phyloP scores from a whole-genome alignment of 2,113 vertebrate species.

The Octodon degus region DNA sequence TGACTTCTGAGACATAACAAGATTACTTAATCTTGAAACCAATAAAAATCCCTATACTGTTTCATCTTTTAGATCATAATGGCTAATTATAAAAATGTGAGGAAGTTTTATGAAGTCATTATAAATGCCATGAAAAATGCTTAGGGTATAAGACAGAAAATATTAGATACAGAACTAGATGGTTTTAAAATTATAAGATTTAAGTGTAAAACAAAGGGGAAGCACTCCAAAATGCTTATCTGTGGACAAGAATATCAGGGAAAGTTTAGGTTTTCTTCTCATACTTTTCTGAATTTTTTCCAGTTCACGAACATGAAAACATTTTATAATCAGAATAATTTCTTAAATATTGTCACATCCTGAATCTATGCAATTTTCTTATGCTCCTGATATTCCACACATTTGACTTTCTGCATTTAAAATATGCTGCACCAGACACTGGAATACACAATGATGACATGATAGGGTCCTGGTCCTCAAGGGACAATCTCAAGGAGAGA shows the following conservation, averaged over 20 bases:
- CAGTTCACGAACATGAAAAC: conserved; percentile 4
- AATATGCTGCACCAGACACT: neutral
- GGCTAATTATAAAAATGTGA: neutral
- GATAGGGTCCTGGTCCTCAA: neutral
- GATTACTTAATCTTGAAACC: neutral
- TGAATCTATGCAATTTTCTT: neutral
- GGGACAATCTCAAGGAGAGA: neutral
- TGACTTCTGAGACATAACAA: neutral
- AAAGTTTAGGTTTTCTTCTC: neutral
- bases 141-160: neutral
- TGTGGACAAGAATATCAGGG: neutral
- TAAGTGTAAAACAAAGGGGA: neutral
- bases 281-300: neutral
- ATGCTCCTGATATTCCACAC: neutral
- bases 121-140: neutral
- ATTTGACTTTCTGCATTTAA: conserved; percentile 46
- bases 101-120: neutral
- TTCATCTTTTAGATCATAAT: neutral
- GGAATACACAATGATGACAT: neutral
- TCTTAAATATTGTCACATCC: conserved; percentile 28
- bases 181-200: neutral
- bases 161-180: neutral
- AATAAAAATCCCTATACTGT: neutral
- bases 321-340: neutral
- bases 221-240: neutral